Percentiles rank a stretch among this genome's conserved stretches.
phyloP scores from a whole-genome alignment of 2,888 invertebrate species.

The Aporophyla nigra region DNA sequence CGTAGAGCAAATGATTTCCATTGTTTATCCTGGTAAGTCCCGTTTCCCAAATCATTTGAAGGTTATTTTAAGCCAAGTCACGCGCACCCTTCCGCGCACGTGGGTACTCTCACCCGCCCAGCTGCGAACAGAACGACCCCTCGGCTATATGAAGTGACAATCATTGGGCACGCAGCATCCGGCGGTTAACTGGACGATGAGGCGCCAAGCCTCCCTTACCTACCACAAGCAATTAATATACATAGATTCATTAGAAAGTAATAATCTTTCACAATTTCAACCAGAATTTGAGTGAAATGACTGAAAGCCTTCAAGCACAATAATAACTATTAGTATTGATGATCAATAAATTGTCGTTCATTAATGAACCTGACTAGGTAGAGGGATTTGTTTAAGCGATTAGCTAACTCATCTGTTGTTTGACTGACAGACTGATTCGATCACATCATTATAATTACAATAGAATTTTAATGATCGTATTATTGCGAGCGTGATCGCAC shows the following conservation, averaged over 20 bases:
- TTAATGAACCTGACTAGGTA: too few relatives aligned
- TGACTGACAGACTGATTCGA: conserved; percentile 20
- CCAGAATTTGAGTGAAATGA: background rate
- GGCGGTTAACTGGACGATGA: background rate
- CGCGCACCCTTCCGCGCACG: conserved; percentile 18
- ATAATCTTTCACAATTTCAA: background rate
- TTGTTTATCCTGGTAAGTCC: background rate
- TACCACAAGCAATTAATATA: background rate
- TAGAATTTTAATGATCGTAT: conserved; percentile 26
- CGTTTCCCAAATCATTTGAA: conserved; percentile 13
- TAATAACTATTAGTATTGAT: conserved; percentile 19
- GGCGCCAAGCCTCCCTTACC: background rate
- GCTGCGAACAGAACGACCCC: conserved; percentile 21
- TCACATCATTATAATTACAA: conserved; percentile 40
- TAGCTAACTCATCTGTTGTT: conserved; percentile 10
- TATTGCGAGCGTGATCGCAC: conserved; percentile 5
- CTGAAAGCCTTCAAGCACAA: background rate
- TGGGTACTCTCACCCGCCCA: conserved; percentile 17
- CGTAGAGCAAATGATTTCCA: background rate
- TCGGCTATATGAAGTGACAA: conserved; percentile 16
- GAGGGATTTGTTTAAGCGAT: conserved; percentile 2
- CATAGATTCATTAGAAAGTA: too few relatives aligned
- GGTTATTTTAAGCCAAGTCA: conserved; percentile 32
- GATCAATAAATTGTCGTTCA: conserved; percentile 1
- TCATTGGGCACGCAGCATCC: conserved; percentile 14